A percentile compares a stretch with the other conserved stretches of the same genome.
Evolutionary conservation across 1,140 invertebrate genomes (phyloP).

Genomic region (Trichomalopsis sarcophagae): DNA sequence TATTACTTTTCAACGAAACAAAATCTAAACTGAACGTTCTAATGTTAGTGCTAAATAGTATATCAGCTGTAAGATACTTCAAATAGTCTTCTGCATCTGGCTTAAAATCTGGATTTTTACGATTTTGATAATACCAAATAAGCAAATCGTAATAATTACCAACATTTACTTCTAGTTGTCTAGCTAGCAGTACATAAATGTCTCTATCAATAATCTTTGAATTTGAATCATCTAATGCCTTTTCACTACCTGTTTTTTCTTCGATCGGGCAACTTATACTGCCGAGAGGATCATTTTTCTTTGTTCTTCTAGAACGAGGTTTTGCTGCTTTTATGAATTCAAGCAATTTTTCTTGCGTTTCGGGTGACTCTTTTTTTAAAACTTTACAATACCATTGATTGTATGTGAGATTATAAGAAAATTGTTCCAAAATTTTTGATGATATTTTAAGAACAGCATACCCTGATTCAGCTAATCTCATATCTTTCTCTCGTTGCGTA

Average conservation of each 20-base stretch:
- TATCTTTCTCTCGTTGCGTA: not conserved
- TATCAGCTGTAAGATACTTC: not conserved
- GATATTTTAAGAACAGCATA: not conserved
- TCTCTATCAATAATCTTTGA: not conserved
- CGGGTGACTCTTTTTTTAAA: not conserved
- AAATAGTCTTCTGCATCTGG: not conserved
- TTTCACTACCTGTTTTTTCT: not conserved
- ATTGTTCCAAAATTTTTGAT: not conserved
- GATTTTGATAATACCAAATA: not conserved
- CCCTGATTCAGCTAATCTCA: not conserved
- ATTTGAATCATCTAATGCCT: not conserved
- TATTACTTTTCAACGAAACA: not conserved
- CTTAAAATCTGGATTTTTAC: not conserved
- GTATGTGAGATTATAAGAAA: not conserved
- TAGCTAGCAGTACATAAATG: not conserved
- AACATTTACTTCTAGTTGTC: not conserved
- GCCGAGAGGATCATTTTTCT: not conserved
- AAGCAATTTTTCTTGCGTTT: not conserved
- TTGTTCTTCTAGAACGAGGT: not conserved
- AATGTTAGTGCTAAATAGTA: not conserved
- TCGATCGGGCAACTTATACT: not conserved
- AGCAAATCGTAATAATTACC: constrained; percentile 1
- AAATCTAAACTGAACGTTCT: not conserved
- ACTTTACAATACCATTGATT: not conserved
- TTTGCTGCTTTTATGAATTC: not conserved